Evolutionary conservation across 2,888 invertebrate species (phyloP), one percentile per base, ranked within the genome.

Genomic region (Oligia latruncula): DNA sequence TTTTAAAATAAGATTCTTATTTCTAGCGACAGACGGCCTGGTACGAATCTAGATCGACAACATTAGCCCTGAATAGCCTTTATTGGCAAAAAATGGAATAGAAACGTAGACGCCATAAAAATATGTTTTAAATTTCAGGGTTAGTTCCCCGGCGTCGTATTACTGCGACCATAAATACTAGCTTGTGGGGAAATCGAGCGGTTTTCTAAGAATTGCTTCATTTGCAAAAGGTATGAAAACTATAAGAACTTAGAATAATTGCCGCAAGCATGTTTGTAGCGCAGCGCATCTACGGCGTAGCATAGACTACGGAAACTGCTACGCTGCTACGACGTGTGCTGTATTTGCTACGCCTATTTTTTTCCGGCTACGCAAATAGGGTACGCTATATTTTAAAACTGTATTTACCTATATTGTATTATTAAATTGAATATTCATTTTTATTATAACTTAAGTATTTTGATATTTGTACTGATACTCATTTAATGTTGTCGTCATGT

Each of bases 1-100:
- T 29, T 65, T 62, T 49, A 0, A 8, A 75, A 67, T 74, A 55
- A 76, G 43, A 60, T 79, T 80, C 3, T 55, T 20, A 77, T 73
- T 78, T 58, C 66, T 46, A 83, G 71, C 62, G 15, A 74, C 67
- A 78, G 68, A 77, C 74, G 76, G 82, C 80, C 82, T 87, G 85
- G 88, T 90, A 90, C 86, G 80, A 81, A 80, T 80, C 80, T 81
- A 83, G 71, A 85, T 81, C 78, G 76, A 74, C 40, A 80, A 86
- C 58, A 77, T 80, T 76, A 78, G 72, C 68, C 52, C 58, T 68
- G 68, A 85, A 87, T 80, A 85, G 65, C 73, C 77, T 84, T 80
- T 82, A 80, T 74, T 80, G 76, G 64, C 71, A 78, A 82, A 88
- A 86, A 79, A 78, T 74, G 70, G 74, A 87, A 88, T 83, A 75